Percentiles rank a stretch among this genome's conserved stretches.
Evolutionary conservation across 2,113 vertebrate species (phyloP).

Genomic region (Labeo rohita): DNA sequence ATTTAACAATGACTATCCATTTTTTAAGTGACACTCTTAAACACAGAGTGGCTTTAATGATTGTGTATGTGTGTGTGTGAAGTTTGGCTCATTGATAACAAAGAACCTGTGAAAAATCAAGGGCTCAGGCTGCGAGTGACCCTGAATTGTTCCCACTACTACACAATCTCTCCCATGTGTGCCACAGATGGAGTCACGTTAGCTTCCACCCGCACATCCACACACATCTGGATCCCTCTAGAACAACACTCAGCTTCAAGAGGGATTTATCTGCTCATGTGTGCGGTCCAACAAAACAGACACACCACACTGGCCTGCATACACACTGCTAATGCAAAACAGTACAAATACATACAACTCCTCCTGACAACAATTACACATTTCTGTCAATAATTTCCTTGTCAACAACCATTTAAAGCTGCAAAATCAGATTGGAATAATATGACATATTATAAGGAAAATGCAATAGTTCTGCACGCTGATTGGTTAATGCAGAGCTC

Average conservation of each 20-base stretch:
- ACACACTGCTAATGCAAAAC: conserved; percentile 1
- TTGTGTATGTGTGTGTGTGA: neutral
- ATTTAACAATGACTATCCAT: neutral
- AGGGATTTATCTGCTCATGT: conserved; percentile 48
- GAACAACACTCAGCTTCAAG: conserved; percentile 28
- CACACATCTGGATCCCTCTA: conserved; percentile 55
- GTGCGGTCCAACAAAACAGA: conserved; percentile 25
- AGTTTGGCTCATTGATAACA: conserved; percentile 41
- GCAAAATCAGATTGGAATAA: neutral
- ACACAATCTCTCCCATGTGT: conserved; percentile 57
- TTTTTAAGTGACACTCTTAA: neutral
- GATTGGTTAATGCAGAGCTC: neutral
- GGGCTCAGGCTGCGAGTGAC: conserved; percentile 57
- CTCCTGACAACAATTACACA: conserved; percentile 27
- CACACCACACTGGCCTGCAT: conserved; percentile 1
- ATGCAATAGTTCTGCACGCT: neutral
- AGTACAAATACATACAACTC: neutral
- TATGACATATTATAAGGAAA: neutral
- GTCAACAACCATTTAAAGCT: conserved; percentile 3
- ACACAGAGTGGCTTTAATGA: neutral
- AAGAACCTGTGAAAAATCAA: conserved; percentile 54
- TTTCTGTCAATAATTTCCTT: neutral
- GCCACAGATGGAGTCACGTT: conserved; percentile 58
- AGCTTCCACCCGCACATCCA: conserved; percentile 49
- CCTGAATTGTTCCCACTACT: conserved; percentile 56